These are phyloP conservation scores for Oxytorus armatus DNA, from an alignment of 2,888 invertebrate species.

Conservation along the genomic window DNA sequence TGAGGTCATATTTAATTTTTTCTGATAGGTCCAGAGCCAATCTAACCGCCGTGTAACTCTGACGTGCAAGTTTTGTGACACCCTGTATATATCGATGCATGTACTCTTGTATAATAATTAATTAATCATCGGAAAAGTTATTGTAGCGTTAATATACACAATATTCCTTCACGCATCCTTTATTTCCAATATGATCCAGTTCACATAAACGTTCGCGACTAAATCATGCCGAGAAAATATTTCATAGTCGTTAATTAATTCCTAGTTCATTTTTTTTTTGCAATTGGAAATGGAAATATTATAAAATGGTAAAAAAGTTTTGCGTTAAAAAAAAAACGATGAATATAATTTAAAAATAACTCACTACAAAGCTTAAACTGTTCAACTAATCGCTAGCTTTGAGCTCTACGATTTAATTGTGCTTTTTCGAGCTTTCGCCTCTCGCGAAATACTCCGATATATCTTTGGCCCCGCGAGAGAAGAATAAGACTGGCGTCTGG, in stretches of 20 bases:
- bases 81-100: no score
- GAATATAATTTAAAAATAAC: not conserved
- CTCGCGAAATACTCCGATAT: conserved; percentile 26
- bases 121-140: conserved; percentile 34
- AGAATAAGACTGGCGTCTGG: conserved; percentile 54
- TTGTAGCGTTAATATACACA: not conserved
- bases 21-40: no score
- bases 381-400: not conserved
- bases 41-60: no score
- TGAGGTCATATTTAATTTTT: no score
- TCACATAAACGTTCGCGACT: conserved; percentile 14
- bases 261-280: not conserved
- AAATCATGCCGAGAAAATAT: conserved; percentile 9
- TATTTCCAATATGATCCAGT: conserved; percentile 12
- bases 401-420: conserved; percentile 13
- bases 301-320: no score
- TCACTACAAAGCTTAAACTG: not conserved
- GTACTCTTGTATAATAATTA: conserved; percentile 42
- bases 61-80: no score
- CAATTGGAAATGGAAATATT: no score
- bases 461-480: conserved; percentile 37
- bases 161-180: not conserved
- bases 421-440: conserved; percentile 3
- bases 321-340: no score
- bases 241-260: not conserved